Evolutionary conservation across 2,888 invertebrate genomes (phyloP).

Genomic region (Capitulum mitella): DNA sequence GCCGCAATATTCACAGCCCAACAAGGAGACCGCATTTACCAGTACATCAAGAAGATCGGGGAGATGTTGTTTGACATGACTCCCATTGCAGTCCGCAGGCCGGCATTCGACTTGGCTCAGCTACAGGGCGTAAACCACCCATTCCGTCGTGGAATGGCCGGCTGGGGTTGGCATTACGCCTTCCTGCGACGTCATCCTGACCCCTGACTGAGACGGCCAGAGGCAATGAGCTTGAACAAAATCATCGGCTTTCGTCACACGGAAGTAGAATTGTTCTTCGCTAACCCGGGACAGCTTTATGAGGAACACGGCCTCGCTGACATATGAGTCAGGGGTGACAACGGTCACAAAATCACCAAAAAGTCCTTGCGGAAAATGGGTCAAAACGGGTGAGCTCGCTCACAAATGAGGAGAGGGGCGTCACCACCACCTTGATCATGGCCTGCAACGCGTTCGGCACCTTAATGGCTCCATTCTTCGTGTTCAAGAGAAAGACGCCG

Average conservation of each 20-base stretch:
- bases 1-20: not conserved
- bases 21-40: not conserved
- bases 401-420: not conserved
- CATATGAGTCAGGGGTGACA: not conserved
- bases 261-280: not conserved
- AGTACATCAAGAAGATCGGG: not conserved
- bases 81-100: not conserved
- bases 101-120: not conserved
- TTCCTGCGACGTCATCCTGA: not conserved
- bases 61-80: not conserved
- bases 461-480: not conserved
- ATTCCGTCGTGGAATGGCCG: not conserved
- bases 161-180: not conserved
- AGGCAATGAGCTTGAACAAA: not conserved
- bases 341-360: not conserved
- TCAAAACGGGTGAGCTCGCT: not conserved
- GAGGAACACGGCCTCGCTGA: not conserved
- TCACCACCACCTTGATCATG: not conserved
- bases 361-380: not conserved
- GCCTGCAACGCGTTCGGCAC: too few relatives aligned
- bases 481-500: not conserved
- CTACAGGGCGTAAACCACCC: not conserved
- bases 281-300: not conserved
- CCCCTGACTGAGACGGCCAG: not conserved
- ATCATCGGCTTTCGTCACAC: not conserved